These are phyloP conservation scores for Rhopilema esculentum DNA, from an alignment of 30 jellyfish, hydroid and myxozoan genomes.

Conservation along the genomic window DNA sequence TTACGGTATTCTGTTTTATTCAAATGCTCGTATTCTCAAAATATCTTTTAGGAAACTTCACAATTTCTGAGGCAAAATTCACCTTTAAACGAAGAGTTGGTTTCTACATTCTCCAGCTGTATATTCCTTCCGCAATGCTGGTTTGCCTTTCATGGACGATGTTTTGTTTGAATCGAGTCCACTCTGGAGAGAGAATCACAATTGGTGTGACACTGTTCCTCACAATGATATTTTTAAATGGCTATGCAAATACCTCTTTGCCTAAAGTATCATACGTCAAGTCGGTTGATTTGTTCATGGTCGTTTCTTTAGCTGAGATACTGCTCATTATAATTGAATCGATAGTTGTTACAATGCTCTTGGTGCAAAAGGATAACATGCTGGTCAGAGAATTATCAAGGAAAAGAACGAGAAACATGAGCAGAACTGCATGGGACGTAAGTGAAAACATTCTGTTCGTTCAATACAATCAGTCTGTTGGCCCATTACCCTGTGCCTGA, in stretches of 20 bases:
- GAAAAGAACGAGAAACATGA: background rate
- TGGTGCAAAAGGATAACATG: slow-evolving; percentile 2
- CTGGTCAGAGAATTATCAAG: background rate
- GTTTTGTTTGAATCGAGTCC: slow-evolving; percentile 45
- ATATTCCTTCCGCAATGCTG: slow-evolving; percentile 70
- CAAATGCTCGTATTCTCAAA: background rate
- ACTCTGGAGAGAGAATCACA: slow-evolving; percentile 65
- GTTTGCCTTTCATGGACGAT: slow-evolving; percentile 68
- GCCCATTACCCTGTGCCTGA: too few relatives aligned
- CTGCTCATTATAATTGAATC: slow-evolving; percentile 54
- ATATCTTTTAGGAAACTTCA: slow-evolving; percentile 28
- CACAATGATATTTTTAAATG: slow-evolving; percentile 63
- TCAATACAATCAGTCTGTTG: too few relatives aligned
- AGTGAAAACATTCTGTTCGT: too few relatives aligned
- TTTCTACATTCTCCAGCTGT: slow-evolving; percentile 55
- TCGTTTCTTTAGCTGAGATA: slow-evolving; percentile 40
- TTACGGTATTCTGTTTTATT: background rate
- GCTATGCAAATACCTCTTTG: slow-evolving; percentile 62
- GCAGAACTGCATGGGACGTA: background rate
- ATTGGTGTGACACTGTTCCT: slow-evolving; percentile 70
- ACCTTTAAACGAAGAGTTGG: slow-evolving; percentile 67
- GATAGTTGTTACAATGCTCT: slow-evolving; percentile 31
- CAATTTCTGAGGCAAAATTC: slow-evolving; percentile 26
- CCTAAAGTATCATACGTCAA: slow-evolving; percentile 65
- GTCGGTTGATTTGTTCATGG: slow-evolving; percentile 57